phyloP scores from a whole-genome alignment of 2,113 vertebrate species.

The Misgurnus mizolepis region DNA sequence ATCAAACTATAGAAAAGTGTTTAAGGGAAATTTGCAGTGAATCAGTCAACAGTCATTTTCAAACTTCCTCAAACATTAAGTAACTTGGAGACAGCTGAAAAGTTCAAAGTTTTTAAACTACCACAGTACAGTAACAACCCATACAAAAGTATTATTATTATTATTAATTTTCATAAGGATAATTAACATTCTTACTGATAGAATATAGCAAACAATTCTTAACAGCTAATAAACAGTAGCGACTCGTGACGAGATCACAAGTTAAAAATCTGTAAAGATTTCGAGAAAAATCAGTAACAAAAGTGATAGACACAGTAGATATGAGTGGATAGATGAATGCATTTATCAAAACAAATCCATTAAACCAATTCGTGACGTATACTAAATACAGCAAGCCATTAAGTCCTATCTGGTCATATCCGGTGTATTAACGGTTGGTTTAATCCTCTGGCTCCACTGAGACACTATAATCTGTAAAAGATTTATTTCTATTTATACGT shows the following conservation, averaged over 20 bases:
- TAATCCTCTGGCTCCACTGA: slow-evolving; percentile 40
- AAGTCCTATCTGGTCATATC: slow-evolving; percentile 23
- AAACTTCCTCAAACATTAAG: not conserved
- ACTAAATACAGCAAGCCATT: slow-evolving; percentile 28
- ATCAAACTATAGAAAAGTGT: not conserved
- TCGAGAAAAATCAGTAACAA: not conserved
- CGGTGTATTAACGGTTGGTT: slow-evolving; percentile 37
- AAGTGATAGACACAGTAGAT: not conserved
- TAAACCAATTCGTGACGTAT: slow-evolving; percentile 12
- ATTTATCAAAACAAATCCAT: slow-evolving; percentile 22
- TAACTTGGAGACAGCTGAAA: not conserved
- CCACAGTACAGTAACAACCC: not conserved
- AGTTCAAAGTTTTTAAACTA: not conserved
- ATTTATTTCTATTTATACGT: slow-evolving; percentile 51
- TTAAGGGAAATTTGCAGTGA: not conserved
- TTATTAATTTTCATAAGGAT: too few relatives aligned
- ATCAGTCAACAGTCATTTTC: not conserved
- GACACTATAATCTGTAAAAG: slow-evolving; percentile 30
- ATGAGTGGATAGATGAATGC: not conserved
- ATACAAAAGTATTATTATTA: too few relatives aligned
- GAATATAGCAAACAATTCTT: too few relatives aligned
- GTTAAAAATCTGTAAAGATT: not conserved
- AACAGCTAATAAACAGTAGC: not conserved
- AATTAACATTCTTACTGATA: too few relatives aligned
- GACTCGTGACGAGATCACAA: too few relatives aligned